Evolutionary conservation across 2,113 vertebrate genomes (phyloP).

Genomic region (Tauraco erythrolophus): DNA sequence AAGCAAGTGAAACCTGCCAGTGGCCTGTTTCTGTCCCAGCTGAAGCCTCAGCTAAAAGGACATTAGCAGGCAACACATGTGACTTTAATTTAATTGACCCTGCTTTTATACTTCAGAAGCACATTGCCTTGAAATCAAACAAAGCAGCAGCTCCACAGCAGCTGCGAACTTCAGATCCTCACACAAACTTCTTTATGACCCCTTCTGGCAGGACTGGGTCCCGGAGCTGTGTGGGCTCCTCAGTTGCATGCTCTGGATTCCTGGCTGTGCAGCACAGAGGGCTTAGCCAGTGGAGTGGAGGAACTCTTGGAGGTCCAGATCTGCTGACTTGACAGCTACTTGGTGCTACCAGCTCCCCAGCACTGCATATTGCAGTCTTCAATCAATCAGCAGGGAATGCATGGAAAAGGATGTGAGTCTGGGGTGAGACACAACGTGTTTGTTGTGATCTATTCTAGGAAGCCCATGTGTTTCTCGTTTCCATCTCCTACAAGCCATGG

Average conservation of each 20-base stretch:
- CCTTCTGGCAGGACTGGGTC: not conserved
- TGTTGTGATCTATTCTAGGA: not conserved
- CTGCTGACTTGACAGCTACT: not conserved
- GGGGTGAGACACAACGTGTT: not conserved
- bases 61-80: not conserved
- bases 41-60: not conserved
- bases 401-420: not conserved
- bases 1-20: not conserved
- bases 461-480: not conserved
- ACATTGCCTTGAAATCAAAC: not conserved
- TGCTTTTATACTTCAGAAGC: not conserved
- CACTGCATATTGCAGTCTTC: not conserved
- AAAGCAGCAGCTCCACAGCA: not conserved
- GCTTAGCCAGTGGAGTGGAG: not conserved
- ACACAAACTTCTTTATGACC: not conserved
- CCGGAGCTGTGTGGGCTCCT: not conserved
- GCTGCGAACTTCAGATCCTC: not conserved
- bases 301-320: not conserved
- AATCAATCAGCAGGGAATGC: not conserved
- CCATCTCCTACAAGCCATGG: not conserved
- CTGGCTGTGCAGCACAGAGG: not conserved
- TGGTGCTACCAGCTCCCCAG: not conserved
- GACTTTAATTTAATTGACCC: not conserved
- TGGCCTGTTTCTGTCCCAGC: not conserved
- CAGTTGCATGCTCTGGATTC: not conserved